These are phyloP conservation scores for Megalops atlanticus DNA, from an alignment of 2,113 vertebrate species.

Conservation along the genomic window DNA sequence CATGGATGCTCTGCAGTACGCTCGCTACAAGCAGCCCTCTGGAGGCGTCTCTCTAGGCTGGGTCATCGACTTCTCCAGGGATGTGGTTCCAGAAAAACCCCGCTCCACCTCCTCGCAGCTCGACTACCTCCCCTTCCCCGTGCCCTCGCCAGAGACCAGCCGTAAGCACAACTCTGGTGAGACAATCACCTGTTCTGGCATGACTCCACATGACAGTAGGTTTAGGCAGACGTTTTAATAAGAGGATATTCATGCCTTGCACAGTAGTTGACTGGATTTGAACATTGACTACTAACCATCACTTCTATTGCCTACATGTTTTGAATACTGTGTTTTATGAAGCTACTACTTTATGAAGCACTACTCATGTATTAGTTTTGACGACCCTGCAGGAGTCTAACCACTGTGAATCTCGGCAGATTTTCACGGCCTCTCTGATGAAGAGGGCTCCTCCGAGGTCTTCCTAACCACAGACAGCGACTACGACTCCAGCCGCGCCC, in stretches of 20 bases:
- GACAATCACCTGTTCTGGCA: conserved; percentile 23
- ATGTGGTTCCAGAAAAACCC: conserved; percentile 66
- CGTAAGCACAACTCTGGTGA: conserved; percentile 76
- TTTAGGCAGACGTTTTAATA: not conserved
- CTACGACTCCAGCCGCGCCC: conserved; percentile 83
- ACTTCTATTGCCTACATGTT: not conserved
- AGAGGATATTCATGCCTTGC: not conserved
- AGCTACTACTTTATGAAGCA: not conserved
- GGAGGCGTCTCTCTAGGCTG: conserved; percentile 77
- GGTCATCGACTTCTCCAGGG: conserved; percentile 74
- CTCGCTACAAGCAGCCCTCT: conserved; percentile 85
- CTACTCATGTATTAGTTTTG: too few relatives aligned
- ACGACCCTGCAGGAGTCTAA: not conserved
- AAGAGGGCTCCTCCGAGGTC: conserved; percentile 86
- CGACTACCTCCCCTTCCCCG: conserved; percentile 80
- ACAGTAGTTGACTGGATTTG: not conserved
- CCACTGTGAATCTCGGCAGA: conserved; percentile 54
- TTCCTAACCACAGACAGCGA: conserved; percentile 88
- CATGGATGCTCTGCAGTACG: conserved; percentile 85
- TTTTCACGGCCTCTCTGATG: conserved; percentile 77
- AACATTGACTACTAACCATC: too few relatives aligned
- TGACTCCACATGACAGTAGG: not conserved
- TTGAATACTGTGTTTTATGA: too few relatives aligned
- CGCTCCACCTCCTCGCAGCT: conserved; percentile 75
- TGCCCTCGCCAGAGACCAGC: conserved; percentile 76